Conservation (phyloP, 2,888 invertebrate genomes). For the Barypeithes pellucidus region DNA sequence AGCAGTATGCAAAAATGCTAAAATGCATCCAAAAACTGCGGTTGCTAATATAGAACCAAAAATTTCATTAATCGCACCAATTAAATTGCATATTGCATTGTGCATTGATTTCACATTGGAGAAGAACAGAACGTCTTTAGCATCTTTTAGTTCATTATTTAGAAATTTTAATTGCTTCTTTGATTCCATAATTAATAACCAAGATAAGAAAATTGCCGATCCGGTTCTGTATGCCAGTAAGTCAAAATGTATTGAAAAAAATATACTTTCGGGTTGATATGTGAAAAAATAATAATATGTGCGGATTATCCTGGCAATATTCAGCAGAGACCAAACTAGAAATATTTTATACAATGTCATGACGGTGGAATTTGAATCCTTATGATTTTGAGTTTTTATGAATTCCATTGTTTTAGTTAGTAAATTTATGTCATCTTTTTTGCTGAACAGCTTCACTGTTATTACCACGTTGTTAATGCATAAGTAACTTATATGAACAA, state of each 20-base stretch:
- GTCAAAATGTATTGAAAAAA: neutral
- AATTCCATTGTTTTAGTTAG: neutral
- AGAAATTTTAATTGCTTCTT: slow-evolving; percentile 2
- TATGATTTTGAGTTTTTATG: neutral
- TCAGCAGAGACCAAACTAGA: neutral
- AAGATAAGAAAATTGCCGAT: neutral
- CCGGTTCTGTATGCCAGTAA: neutral
- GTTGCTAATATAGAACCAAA: slow-evolving; percentile 1
- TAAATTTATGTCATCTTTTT: neutral
- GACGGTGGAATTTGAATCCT: neutral
- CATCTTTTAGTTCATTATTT: slow-evolving; percentile 9
- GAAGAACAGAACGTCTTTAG: neutral
- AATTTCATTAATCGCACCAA: slow-evolving; percentile 4
- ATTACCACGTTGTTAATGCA: slow-evolving; percentile 3
- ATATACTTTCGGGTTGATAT: neutral
- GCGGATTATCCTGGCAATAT: neutral
- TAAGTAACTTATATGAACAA: neutral
- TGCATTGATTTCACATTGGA: neutral
- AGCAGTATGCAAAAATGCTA: neutral
- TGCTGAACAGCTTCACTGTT: neutral
- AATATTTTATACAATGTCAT: neutral
- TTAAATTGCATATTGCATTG: slow-evolving; percentile 2
- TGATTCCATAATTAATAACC: neutral
- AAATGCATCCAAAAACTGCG: neutral
- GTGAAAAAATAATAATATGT: slow-evolving; percentile 1